Evolutionary conservation across 2,797 vertebrate species (phyloP), one percentile per base, ranked within the genome.

Genomic region (Bradypus variegatus): DNA sequence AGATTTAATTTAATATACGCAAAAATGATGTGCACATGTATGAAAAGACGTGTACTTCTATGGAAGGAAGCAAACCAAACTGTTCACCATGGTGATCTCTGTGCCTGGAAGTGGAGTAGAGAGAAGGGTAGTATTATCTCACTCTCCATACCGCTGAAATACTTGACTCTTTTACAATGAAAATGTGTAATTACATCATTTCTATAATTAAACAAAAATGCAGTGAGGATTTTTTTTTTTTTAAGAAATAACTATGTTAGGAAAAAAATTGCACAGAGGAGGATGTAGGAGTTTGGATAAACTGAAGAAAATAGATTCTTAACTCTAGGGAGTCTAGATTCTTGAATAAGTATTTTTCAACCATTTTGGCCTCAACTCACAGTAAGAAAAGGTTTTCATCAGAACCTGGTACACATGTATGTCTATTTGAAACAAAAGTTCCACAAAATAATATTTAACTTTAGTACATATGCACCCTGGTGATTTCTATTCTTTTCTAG

Each of bases 221-320:
- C 19, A 41, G 23, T 29, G 58, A 89, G 19, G 53, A 83, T 75
- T 58, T 21, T 58, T 58, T 58, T 58, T 58, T 19, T 58, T 58
- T 58, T 3, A 58, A 67, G 50, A 88, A 70, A 92, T 6, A 60
- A 27, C 73, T 81, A 23, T 83, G n/a, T 84, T 80, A 72, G 1
- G 2, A n/a, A 79, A 72, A 72, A 81, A 81, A 88, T 67, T 67
- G 50, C 41, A n/a, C 58, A 92, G 67, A 87, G 36, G 16, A 77
- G 60, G 48, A 62, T 73, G 19, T 76, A 36, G 38, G 70, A 89
- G 50, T 89, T 48, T 75, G 7, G 16, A 69, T 86, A 88, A 82
- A 84, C 55, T 33, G 69, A 87, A 82, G 78, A 83, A 91, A 91
- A 87, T 38, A 82, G 33, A 76, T 91, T 79, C 80, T 91, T 81